Conservation (phyloP, 2,888 invertebrate genomes). For the Germaria angustata region DNA sequence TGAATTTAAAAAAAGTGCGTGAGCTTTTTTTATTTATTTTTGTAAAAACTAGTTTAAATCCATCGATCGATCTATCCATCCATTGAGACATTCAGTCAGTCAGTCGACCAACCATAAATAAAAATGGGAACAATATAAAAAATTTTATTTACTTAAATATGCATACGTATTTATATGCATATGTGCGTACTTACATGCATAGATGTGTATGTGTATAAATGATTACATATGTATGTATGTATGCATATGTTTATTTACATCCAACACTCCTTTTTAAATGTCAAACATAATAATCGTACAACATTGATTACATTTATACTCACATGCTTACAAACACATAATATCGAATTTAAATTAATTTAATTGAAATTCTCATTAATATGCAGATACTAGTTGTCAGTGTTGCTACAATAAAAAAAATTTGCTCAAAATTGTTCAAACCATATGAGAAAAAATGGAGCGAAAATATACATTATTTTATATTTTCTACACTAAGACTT, state of each 20-base stretch:
- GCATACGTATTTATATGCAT: not conserved
- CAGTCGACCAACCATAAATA: not conserved
- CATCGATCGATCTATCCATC: slow-evolving; percentile 37
- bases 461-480: too few species aligned
- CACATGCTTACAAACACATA: not conserved
- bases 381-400: too few species aligned
- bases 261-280: slow-evolving; percentile 61
- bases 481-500: too few species aligned
- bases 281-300: slow-evolving; percentile 54
- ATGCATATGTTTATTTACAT: slow-evolving; percentile 31
- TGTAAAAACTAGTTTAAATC: slow-evolving; percentile 45
- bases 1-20: slow-evolving; percentile 48
- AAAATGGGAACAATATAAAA: slow-evolving; percentile 10
- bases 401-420: too few species aligned
- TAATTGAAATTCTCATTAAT: slow-evolving; percentile 8
- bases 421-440: too few species aligned
- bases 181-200: not conserved
- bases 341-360: slow-evolving; percentile 43
- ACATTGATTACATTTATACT: slow-evolving; percentile 33
- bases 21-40: slow-evolving; percentile 8
- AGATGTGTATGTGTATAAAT: not conserved
- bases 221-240: not conserved
- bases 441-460: too few species aligned
- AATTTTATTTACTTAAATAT: not conserved
- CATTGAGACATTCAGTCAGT: not conserved